A percentile compares a stretch with the other conserved stretches of the same genome.
Evolutionary conservation across 2,888 invertebrate genomes (phyloP).

Genomic region (Drosophila eohydei): DNA sequence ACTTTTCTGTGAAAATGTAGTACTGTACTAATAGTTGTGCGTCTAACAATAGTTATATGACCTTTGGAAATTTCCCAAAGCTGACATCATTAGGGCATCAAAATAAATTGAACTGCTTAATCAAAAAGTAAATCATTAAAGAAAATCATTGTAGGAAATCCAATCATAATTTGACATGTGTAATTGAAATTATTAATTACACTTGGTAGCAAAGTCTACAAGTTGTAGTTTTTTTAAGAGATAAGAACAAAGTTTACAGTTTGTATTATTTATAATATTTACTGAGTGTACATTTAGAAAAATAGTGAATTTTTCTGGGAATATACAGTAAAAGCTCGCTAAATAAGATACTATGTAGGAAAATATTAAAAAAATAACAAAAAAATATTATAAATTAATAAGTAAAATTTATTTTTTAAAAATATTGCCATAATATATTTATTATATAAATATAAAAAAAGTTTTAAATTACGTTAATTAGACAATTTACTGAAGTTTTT

Average conservation of each 20-base stretch:
- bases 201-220: conserved; percentile 6
- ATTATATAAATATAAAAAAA: too few species aligned
- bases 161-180: conserved; percentile 8
- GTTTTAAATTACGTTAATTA: too few species aligned
- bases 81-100: background rate
- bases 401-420: background rate
- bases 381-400: background rate
- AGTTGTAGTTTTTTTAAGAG: conserved; percentile 8
- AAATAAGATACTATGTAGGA: background rate
- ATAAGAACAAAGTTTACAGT: conserved; percentile 27
- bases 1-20: background rate
- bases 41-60: background rate
- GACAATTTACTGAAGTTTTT: too few species aligned
- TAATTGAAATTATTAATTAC: background rate
- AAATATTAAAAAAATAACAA: background rate
- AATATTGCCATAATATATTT: background rate
- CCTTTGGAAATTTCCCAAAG: background rate
- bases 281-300: background rate
- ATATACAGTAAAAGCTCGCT: background rate
- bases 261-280: conserved; percentile 3
- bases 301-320: background rate
- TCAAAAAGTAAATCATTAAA: background rate
- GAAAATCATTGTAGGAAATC: background rate
- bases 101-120: background rate
- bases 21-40: background rate